Evolutionary conservation across 2,888 invertebrate genomes (phyloP), one percentile per base, ranked within the genome.

Genomic region (Brachypalpus laphriformis): DNA sequence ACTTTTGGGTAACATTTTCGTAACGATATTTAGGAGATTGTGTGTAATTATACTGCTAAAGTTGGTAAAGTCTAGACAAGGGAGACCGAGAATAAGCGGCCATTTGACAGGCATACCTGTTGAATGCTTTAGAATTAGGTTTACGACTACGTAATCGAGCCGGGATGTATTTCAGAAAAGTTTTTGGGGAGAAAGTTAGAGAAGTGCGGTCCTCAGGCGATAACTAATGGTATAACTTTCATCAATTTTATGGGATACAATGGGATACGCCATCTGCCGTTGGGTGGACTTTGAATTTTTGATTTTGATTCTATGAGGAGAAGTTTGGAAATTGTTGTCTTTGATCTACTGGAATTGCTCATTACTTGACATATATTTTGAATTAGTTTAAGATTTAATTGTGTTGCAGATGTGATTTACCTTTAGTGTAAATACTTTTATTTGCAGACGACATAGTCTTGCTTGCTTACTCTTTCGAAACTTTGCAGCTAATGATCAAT

Each of bases 11-110:
- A 61, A 54, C 22, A 34, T 51, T 61, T 40, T 59, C 59, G 51
- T 68, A 68, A 61, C 59, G 16, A 68, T 61, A 77, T 77, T 68
- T 68, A 61, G 61, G 59, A 51, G 68, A 61, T 70, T 77, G 59
- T 77, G 59, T 77, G 76, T 51, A 77, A 77, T 68, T 61, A 61
- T 25, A 14, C 11, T 7, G 16, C 47, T 63, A 1, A 40, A 66
- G 68, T 59, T 59, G 68, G 34, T 40, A 25, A 47, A 31, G 68
- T 77, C 76, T 70, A 68, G 76, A 68, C 68, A 42, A 16, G 68
- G 9, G 34, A 59, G 9, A 9, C 51, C 14, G 76, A 37, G 31
- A 49, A 18, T 49, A 68, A 76, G 76, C 68, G 76, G 37, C 31
- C 49, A 42, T 59, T 68, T 76, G 51, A 51, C 59, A 49, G 31